A percentile compares a stretch with the other conserved stretches of the same genome.
Evolutionary conservation across 2,113 vertebrate genomes (phyloP).

Genomic region (Dicrurus megarhynchus): DNA sequence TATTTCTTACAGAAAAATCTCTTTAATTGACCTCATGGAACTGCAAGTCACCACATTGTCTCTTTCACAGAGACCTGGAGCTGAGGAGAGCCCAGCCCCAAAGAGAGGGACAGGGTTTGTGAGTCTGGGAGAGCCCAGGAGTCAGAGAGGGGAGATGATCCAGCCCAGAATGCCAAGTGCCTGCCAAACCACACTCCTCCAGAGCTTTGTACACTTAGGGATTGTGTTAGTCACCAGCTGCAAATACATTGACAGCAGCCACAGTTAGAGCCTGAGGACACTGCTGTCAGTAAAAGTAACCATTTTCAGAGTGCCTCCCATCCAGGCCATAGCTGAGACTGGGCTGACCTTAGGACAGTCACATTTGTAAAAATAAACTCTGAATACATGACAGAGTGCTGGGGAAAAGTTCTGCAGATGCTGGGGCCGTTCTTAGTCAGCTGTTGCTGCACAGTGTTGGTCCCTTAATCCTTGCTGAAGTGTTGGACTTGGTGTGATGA

Average conservation of each 20-base stretch:
- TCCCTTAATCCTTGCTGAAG: slow-evolving; percentile 27
- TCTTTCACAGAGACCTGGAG: not conserved
- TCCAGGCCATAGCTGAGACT: slow-evolving; percentile 27
- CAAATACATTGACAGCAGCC: not conserved
- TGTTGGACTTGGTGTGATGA: not conserved
- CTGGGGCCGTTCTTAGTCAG: slow-evolving; percentile 1
- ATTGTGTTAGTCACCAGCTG: not conserved
- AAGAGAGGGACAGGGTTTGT: not conserved
- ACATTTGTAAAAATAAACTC: slow-evolving; percentile 62
- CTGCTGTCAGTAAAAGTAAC: not conserved
- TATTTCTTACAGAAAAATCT: not conserved
- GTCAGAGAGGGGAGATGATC: not conserved
- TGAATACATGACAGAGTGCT: slow-evolving; percentile 20
- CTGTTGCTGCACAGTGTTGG: slow-evolving; percentile 29
- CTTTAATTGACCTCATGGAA: not conserved
- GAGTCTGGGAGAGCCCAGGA: not conserved
- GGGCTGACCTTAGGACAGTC: slow-evolving; percentile 55
- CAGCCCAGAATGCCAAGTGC: not conserved
- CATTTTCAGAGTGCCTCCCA: slow-evolving; percentile 29
- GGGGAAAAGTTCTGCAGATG: slow-evolving; percentile 1
- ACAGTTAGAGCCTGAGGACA: not conserved
- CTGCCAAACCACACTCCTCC: not conserved
- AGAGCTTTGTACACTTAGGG: not conserved
- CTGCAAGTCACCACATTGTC: not conserved
- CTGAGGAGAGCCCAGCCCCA: not conserved